Evolutionary conservation across 2,888 invertebrate genomes (phyloP).

Genomic region (Cerceris ruficornis): DNA sequence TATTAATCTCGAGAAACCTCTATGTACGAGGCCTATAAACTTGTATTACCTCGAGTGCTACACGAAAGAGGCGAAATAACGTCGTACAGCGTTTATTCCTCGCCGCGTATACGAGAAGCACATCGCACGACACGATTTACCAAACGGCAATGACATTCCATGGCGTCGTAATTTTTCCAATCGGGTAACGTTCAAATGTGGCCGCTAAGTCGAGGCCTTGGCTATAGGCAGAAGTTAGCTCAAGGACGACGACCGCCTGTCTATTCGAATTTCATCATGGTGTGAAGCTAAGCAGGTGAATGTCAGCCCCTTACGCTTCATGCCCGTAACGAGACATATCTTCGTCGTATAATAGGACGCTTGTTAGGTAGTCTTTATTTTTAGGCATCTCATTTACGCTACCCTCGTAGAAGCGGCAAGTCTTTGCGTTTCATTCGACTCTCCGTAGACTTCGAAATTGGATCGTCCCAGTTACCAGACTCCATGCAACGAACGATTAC

Average conservation of each 20-base stretch:
- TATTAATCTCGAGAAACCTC: slow-evolving; percentile 35
- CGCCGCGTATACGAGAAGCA: slow-evolving; percentile 27
- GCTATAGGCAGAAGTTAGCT: slow-evolving; percentile 72
- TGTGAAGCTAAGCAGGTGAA: slow-evolving; percentile 68
- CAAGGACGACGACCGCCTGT: slow-evolving; percentile 71
- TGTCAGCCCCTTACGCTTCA: slow-evolving; percentile 62
- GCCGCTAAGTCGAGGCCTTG: slow-evolving; percentile 60
- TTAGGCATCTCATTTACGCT: slow-evolving; percentile 12
- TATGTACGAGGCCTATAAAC: slow-evolving; percentile 39
- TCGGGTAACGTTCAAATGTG: slow-evolving; percentile 63
- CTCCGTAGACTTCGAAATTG: neutral
- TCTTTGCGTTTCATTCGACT: slow-evolving; percentile 3
- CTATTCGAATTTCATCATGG: slow-evolving; percentile 72
- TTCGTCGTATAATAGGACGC: slow-evolving; percentile 28
- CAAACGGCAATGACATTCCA: slow-evolving; percentile 74
- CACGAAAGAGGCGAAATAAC: slow-evolving; percentile 22
- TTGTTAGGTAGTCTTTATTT: slow-evolving; percentile 29
- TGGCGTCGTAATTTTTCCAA: slow-evolving; percentile 67
- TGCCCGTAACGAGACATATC: slow-evolving; percentile 59
- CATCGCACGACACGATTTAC: slow-evolving; percentile 48
- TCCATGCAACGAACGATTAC: too few relatives aligned
- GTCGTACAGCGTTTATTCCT: slow-evolving; percentile 30
- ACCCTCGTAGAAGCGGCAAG: neutral
- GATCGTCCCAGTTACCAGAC: slow-evolving; percentile 1
- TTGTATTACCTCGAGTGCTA: slow-evolving; percentile 26